Conservation (phyloP, 2,888 invertebrate genomes). For the Microplitis manilae region DNA sequence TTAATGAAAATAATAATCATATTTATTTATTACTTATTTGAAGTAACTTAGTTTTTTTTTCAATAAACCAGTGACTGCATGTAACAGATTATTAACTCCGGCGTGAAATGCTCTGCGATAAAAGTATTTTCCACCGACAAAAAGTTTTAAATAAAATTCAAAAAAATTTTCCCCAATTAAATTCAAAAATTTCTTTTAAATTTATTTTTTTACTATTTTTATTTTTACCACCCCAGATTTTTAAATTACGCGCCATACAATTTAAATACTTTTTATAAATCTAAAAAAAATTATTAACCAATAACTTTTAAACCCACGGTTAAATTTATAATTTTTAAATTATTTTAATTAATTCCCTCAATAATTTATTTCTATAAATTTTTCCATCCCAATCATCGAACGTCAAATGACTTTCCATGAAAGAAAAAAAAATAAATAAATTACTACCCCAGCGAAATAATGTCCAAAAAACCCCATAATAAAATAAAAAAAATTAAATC, state of each 20-base stretch:
- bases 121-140: background rate
- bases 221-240: background rate
- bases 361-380: no score
- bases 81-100: background rate
- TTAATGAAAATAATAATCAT: background rate
- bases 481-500: no score
- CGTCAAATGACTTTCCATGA: no score
- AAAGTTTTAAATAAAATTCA: background rate
- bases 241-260: background rate
- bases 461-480: no score
- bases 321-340: no score
- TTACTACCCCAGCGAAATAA: no score
- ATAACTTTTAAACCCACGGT: no score
- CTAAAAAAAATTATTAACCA: no score
- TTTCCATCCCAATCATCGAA: no score
- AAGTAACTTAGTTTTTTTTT: constrained; percentile 13
- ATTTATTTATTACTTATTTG: background rate
- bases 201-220: background rate
- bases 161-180: background rate
- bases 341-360: no score
- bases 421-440: no score
- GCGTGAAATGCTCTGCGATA: background rate
- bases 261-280: no score
- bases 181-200: background rate
- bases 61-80: constrained; percentile 5